Evolutionary conservation across 2,797 vertebrate species (phyloP).

Genomic region (Poeciliopsis paucimaculata): DNA sequence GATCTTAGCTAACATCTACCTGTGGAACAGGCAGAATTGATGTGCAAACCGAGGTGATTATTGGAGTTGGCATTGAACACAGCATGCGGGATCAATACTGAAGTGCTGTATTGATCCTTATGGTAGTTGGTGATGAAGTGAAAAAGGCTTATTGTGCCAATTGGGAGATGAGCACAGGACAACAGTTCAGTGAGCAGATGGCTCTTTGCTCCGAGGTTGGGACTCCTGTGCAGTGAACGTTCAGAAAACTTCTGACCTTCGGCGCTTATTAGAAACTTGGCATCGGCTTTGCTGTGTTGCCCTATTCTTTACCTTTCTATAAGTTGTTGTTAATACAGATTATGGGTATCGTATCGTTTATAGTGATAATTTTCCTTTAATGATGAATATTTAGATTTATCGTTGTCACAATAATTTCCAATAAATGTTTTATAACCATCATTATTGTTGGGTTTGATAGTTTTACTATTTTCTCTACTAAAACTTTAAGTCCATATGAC

Average conservation of each 20-base stretch:
- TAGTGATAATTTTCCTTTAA: no score
- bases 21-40: conserved; percentile 51
- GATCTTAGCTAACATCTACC: conserved; percentile 51
- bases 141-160: conserved; percentile 38
- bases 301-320: background rate
- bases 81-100: conserved; percentile 60
- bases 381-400: no score
- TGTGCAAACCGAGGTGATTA: conserved; percentile 63
- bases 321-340: background rate
- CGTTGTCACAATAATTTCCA: no score
- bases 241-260: conserved; percentile 28
- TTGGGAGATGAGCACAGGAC: conserved; percentile 28
- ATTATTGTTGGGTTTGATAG: no score
- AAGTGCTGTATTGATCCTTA: conserved; percentile 69
- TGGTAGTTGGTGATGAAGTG: conserved; percentile 68
- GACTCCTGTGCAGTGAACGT: conserved; percentile 12
- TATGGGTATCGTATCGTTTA: no score
- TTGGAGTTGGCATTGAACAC: conserved; percentile 63
- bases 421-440: no score
- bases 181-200: conserved; percentile 31
- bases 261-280: conserved; percentile 9
- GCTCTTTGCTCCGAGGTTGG: conserved; percentile 30
- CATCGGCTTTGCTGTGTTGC: conserved; percentile 10
- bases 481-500: background rate
- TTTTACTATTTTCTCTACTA: no score